Conservation (phyloP, 2,888 invertebrate genomes). For the Cryptus viduatorius region DNA sequence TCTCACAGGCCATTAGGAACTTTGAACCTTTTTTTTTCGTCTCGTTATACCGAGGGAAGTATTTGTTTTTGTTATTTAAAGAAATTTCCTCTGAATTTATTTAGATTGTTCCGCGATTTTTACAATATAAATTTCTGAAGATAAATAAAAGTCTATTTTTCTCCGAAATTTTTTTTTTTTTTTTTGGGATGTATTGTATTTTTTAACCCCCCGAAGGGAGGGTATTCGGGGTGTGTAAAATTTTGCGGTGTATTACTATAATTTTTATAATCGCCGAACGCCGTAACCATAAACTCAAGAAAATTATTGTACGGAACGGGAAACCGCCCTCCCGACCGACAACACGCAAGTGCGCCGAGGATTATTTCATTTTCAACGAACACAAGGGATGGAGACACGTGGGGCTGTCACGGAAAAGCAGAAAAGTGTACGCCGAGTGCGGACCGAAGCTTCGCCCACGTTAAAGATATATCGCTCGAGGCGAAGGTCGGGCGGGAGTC, state of each 20-base stretch:
- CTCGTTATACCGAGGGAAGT: not conserved
- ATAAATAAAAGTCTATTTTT: too few species aligned
- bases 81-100: too few species aligned
- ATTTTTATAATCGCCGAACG: not conserved
- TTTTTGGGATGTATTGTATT: too few species aligned
- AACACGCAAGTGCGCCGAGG: not conserved
- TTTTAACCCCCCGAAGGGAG: too few species aligned
- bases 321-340: not conserved
- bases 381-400: conserved; percentile 46
- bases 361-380: conserved; percentile 29
- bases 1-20: too few species aligned
- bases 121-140: too few species aligned
- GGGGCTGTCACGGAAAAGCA: conserved; percentile 34
- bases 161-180: too few species aligned
- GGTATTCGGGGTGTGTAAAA: too few species aligned
- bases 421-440: conserved; percentile 1
- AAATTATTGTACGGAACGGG: not conserved
- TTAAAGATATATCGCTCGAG: conserved; percentile 45
- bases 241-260: not conserved
- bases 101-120: too few species aligned
- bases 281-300: not conserved
- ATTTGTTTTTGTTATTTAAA: not conserved
- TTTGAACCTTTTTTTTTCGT: too few species aligned
- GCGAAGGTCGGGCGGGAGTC: conserved; percentile 30
- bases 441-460: conserved; percentile 49